Conservation (phyloP, 2,113 vertebrate genomes). For the Chionis minor region DNA sequence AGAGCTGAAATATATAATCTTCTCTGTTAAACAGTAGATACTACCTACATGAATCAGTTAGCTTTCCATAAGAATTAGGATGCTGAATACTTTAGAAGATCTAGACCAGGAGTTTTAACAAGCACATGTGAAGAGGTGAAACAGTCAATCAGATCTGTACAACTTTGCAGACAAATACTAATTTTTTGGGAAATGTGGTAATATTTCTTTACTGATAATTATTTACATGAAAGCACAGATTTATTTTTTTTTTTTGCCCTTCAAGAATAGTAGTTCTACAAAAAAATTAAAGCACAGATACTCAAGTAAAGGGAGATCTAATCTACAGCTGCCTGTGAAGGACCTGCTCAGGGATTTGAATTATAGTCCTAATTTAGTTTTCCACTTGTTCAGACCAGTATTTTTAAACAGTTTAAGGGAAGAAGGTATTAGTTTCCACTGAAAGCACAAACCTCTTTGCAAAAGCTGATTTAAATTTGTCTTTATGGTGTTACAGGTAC, state of each 20-base stretch:
- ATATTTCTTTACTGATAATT: neutral
- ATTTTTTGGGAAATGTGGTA: neutral
- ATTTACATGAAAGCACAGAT: neutral
- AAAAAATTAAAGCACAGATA: neutral
- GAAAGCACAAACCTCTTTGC: neutral
- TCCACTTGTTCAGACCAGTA: neutral
- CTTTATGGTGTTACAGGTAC: neutral
- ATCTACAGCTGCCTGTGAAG: neutral
- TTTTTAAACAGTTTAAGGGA: neutral
- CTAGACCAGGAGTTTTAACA: neutral
- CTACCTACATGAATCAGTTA: neutral
- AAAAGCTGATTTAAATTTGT: neutral
- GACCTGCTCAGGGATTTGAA: neutral
- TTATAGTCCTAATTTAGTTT: neutral
- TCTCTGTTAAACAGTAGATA: neutral
- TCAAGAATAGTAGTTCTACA: neutral
- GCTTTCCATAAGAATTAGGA: neutral
- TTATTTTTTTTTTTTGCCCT: neutral
- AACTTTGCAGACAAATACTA: neutral
- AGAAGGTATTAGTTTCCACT: neutral
- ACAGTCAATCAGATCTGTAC: neutral
- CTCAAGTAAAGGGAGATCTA: neutral
- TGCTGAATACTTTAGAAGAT: neutral
- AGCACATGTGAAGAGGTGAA: neutral
- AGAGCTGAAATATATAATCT: neutral